These are phyloP conservation scores for Pelagia noctiluca DNA, from an alignment of 30 jellyfish, hydroid and myxozoan species.

Conservation along the genomic window DNA sequence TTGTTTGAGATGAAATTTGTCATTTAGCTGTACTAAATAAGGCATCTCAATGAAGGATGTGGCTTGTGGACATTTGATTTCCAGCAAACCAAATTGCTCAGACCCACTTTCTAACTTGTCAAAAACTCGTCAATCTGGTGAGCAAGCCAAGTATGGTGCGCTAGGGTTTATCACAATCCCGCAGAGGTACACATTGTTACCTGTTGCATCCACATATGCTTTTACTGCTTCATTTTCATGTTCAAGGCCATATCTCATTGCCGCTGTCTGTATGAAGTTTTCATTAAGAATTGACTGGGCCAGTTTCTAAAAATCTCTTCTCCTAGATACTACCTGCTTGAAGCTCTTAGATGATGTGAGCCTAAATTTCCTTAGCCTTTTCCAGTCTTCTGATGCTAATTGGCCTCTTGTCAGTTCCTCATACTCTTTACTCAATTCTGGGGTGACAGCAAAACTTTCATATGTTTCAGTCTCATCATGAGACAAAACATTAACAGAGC, in stretches of 20 bases:
- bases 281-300: not conserved
- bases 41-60: slow-evolving; percentile 4
- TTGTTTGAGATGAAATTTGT: slow-evolving; percentile 6
- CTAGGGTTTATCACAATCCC: slow-evolving; percentile 24
- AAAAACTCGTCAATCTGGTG: slow-evolving; percentile 22
- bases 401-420: slow-evolving; percentile 18
- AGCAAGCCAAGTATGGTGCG: slow-evolving; percentile 22
- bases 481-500: not conserved
- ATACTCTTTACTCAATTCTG: not conserved
- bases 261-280: slow-evolving; percentile 23
- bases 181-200: slow-evolving; percentile 7
- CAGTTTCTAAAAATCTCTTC: not conserved
- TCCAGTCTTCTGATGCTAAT: not conserved
- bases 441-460: slow-evolving; percentile 5
- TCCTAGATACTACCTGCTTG: not conserved
- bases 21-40: not conserved
- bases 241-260: slow-evolving; percentile 9
- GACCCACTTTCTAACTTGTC: not conserved
- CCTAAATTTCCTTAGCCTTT: not conserved
- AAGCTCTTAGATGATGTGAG: slow-evolving; percentile 4
- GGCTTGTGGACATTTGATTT: slow-evolving; percentile 32
- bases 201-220: slow-evolving; percentile 21
- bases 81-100: slow-evolving; percentile 33
- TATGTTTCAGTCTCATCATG: not conserved
- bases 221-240: slow-evolving; percentile 1